Conservation (phyloP, 2,113 vertebrate species). For the Gobius niger region DNA sequence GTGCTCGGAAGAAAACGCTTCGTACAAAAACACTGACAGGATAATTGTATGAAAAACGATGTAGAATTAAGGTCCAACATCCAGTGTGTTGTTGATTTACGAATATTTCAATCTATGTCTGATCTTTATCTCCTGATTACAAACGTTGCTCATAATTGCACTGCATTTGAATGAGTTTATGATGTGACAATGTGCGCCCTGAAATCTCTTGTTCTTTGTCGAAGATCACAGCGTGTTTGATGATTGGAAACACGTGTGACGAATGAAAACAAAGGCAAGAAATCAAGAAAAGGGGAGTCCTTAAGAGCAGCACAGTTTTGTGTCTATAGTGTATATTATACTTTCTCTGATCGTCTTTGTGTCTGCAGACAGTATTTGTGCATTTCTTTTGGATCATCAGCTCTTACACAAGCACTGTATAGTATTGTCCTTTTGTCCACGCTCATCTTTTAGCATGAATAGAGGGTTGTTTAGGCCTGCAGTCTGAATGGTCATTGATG, state of each 20-base stretch:
- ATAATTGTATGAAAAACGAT: not conserved
- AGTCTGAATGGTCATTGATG: not conserved
- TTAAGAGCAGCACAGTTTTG: too few relatives aligned
- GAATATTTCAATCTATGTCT: not conserved
- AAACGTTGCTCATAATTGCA: too few relatives aligned
- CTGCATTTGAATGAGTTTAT: too few relatives aligned
- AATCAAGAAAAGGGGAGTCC: too few relatives aligned
- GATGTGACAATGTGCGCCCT: too few relatives aligned
- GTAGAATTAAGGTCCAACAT: conserved; percentile 3
- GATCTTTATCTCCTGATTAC: not conserved
- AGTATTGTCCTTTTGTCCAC: not conserved
- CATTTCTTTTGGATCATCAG: not conserved
- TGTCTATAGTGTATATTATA: too few relatives aligned
- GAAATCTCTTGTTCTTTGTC: too few relatives aligned
- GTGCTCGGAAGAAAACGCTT: not conserved
- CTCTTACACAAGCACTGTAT: not conserved
- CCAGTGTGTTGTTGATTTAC: not conserved
- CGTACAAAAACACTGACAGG: not conserved
- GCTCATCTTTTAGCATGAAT: not conserved
- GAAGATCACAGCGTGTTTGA: too few relatives aligned
- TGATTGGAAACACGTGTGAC: too few relatives aligned
- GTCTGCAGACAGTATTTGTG: too few relatives aligned
- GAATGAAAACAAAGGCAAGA: too few relatives aligned
- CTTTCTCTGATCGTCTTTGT: too few relatives aligned
- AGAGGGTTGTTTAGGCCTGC: not conserved